These are phyloP conservation scores for Alviniconcha marisindica DNA, from an alignment of 1,140 invertebrate genomes.

Conservation along the genomic window DNA sequence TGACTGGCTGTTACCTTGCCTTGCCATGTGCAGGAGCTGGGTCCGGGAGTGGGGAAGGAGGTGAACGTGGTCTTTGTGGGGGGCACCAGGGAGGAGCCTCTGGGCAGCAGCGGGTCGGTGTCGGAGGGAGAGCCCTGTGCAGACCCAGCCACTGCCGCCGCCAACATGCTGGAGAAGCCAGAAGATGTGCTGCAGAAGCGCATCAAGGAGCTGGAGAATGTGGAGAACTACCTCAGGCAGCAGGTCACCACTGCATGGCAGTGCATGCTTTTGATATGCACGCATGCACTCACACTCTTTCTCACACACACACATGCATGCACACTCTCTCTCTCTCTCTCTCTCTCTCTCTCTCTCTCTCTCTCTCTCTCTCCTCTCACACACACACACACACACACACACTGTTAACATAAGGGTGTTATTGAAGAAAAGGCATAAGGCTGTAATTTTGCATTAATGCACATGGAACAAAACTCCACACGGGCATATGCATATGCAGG, in stretches of 20 bases:
- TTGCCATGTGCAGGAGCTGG: constrained; percentile 29
- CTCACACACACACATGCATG: too few relatives aligned
- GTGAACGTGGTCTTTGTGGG: constrained; percentile 16
- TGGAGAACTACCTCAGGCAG: constrained; percentile 69
- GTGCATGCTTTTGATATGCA: not conserved
- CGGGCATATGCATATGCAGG: too few relatives aligned
- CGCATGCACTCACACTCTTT: too few relatives aligned
- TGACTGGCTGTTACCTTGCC: too few relatives aligned
- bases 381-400: too few relatives aligned
- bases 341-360: too few relatives aligned
- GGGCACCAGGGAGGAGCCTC: constrained; percentile 7
- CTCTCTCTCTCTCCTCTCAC: too few relatives aligned
- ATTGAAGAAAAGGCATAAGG: too few relatives aligned
- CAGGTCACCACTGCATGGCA: constrained; percentile 57
- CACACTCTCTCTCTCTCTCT: too few relatives aligned
- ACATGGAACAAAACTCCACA: too few relatives aligned
- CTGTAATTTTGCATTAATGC: too few relatives aligned
- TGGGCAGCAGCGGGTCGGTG: constrained; percentile 17
- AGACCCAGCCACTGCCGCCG: not conserved
- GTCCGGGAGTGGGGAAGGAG: constrained; percentile 16
- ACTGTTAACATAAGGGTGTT: too few relatives aligned
- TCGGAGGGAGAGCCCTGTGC: constrained; percentile 31
- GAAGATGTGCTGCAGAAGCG: constrained; percentile 70
- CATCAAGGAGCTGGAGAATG: constrained; percentile 70
- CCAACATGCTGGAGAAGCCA: constrained; percentile 65